Evolutionary conservation across 2,888 invertebrate genomes (phyloP).

Genomic region (Tachina lurida): DNA sequence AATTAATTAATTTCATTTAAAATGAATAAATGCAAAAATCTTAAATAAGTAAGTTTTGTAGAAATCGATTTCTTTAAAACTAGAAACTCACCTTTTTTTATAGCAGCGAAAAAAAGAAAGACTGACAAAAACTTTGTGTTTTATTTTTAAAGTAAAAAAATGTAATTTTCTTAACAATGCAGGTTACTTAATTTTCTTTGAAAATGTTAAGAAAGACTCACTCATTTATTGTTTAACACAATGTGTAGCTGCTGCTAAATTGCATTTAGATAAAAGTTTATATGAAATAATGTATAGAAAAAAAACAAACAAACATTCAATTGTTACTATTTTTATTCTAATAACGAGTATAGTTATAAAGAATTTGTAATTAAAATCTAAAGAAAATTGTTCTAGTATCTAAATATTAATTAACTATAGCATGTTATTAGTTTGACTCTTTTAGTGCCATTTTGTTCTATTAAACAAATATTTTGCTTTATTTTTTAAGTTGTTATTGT

Average conservation of each 20-base stretch:
- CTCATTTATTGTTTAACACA: constrained; percentile 37
- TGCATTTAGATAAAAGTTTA: constrained; percentile 65
- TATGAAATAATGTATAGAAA: constrained; percentile 50
- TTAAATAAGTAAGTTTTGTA: constrained; percentile 31
- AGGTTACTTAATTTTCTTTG: constrained; percentile 34
- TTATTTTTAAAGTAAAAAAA: constrained; percentile 14
- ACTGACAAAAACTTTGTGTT: constrained; percentile 54
- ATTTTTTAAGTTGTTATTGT: constrained; percentile 68
- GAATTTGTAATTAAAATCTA: constrained; percentile 35
- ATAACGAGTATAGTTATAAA: too few relatives aligned
- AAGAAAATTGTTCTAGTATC: constrained; percentile 35
- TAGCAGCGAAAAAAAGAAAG: constrained; percentile 51
- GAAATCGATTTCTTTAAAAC: constrained; percentile 17
- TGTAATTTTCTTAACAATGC: constrained; percentile 4
- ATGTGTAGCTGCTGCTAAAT: constrained; percentile 64
- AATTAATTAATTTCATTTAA: constrained; percentile 38
- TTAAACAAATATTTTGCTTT: constrained; percentile 38
- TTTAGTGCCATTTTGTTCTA: constrained; percentile 67
- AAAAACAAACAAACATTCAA: constrained; percentile 10
- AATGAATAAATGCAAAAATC: constrained; percentile 41
- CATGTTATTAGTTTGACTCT: constrained; percentile 53
- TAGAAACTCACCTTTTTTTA: constrained; percentile 39
- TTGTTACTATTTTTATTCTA: constrained; percentile 44
- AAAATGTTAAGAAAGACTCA: constrained; percentile 51
- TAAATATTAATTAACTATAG: constrained; percentile 29